These are phyloP conservation scores for Apaloderma vittatum DNA, from an alignment of 2,113 vertebrate genomes.

Conservation along the genomic window DNA sequence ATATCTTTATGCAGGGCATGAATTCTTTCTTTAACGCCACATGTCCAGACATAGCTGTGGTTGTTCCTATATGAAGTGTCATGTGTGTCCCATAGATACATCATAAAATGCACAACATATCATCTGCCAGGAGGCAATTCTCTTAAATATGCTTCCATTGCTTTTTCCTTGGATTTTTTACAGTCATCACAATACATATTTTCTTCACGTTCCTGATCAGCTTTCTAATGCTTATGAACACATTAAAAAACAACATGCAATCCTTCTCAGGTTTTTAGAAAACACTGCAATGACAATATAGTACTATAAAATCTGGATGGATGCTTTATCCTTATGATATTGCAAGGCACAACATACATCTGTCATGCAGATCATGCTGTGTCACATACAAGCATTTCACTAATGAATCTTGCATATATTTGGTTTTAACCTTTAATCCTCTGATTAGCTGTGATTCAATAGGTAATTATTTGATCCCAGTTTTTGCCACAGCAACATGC, in stretches of 20 bases:
- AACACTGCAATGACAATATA: background rate
- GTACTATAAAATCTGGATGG: background rate
- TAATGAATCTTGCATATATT: background rate
- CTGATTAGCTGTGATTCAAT: background rate
- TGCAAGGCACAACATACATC: background rate
- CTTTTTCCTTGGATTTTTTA: background rate
- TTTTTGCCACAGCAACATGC: background rate
- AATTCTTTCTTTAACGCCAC: background rate
- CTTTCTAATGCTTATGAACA: background rate
- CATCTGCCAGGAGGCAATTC: background rate
- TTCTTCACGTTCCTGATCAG: background rate
- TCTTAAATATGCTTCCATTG: background rate
- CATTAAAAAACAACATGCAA: background rate
- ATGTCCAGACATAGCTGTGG: background rate
- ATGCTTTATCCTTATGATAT: background rate
- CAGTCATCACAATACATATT: background rate
- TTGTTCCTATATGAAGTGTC: background rate
- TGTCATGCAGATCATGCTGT: background rate
- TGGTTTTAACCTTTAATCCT: background rate
- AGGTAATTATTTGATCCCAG: background rate
- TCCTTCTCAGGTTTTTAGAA: background rate
- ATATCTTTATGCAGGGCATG: background rate
- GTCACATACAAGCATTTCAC: background rate
- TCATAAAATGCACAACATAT: background rate
- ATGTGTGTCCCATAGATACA: rapidly evolving